Conservation (phyloP, 2,113 vertebrate genomes). For the Todiramphus chloris region DNA sequence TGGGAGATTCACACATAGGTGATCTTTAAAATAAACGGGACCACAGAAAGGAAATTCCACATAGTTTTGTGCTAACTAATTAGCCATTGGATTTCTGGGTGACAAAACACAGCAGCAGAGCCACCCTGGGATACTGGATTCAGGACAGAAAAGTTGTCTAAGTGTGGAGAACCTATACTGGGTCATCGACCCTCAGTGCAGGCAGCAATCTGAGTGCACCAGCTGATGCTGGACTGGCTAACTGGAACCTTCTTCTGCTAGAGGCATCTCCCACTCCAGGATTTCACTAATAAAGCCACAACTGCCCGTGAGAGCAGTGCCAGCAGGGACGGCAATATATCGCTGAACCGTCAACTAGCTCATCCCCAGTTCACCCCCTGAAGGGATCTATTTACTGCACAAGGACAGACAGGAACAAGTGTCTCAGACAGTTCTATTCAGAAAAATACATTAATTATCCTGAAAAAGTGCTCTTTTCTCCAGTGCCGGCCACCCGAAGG, state of each 20-base stretch:
- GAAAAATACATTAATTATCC: background rate
- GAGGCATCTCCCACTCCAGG: background rate
- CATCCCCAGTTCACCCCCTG: background rate
- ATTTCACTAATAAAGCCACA: background rate
- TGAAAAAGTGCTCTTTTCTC: background rate
- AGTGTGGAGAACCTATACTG: background rate
- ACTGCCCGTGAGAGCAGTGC: background rate
- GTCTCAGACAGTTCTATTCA: background rate
- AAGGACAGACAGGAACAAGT: background rate
- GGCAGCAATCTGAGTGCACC: background rate
- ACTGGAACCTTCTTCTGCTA: background rate
- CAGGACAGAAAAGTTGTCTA: background rate
- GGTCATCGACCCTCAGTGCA: background rate
- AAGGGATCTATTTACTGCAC: background rate
- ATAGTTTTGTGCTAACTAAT: background rate
- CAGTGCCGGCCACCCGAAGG: background rate
- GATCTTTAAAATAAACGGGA: background rate
- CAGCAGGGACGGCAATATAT: background rate
- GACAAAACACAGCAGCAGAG: background rate
- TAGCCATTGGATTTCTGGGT: background rate
- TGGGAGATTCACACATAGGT: fast-evolving
- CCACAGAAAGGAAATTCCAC: background rate
- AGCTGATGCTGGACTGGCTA: background rate
- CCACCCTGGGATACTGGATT: background rate
- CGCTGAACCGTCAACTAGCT: background rate